These are phyloP conservation scores for Liolophura sinensis DNA, from an alignment of 1,140 invertebrate genomes.

Conservation along the genomic window DNA sequence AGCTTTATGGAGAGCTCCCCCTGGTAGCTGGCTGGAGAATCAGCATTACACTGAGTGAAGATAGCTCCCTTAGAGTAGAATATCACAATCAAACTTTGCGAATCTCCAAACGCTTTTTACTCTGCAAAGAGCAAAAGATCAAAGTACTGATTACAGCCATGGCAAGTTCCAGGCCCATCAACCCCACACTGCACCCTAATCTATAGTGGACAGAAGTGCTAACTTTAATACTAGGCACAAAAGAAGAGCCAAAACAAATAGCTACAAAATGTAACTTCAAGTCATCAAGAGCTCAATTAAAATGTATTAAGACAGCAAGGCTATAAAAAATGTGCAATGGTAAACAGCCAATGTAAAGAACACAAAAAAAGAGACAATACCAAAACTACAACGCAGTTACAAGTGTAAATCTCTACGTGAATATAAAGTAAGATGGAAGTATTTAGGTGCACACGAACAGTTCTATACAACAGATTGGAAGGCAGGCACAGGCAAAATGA, in stretches of 20 bases:
- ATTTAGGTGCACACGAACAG: too few species aligned
- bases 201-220: background rate
- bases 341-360: too few species aligned
- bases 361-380: too few species aligned
- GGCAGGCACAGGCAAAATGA: background rate
- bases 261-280: background rate
- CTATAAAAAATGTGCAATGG: too few species aligned
- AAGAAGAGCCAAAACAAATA: background rate
- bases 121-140: conserved; percentile 36
- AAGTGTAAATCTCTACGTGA: too few species aligned
- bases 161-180: background rate
- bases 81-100: conserved; percentile 25
- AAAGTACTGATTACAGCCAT: background rate
- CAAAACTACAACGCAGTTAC: too few species aligned
- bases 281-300: background rate
- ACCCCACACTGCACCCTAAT: background rate
- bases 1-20: too few species aligned
- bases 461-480: too few species aligned
- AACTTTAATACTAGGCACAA: background rate
- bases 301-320: background rate
- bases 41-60: too few species aligned
- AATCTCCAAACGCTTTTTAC: conserved; percentile 43
- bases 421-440: too few species aligned
- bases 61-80: too few species aligned
- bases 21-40: too few species aligned